Base-by-base conservation (phyloP, 2,888 invertebrate genomes). In the Phengaris arion region DNA sequence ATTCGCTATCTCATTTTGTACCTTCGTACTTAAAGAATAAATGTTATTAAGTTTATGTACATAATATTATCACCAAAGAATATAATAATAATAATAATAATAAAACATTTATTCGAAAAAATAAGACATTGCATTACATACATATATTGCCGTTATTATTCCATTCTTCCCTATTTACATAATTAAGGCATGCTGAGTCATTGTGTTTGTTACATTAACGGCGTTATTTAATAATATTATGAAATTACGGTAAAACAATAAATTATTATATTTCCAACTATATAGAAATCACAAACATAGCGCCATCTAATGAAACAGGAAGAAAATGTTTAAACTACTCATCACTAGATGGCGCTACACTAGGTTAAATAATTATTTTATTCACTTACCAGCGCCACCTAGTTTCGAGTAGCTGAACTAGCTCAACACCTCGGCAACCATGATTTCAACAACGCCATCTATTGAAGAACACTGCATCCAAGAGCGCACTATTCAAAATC, bases 401-500 rank as follows among this genome's bases (percentile, higher is more conserved):
- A 84, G 85, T 81, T 87, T 81, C 78, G 82, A 85, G 81, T 86
- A 85, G 91, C 84, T 22, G 80, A 86, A 89, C 82, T 80, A 84
- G 79, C 78, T 81, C 79, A 82, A 82, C 86, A 83, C 86, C 87
- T 88, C 83, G 78, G 76, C 81, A 86, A 83, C 89, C 85, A 88
- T 82, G 85, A 87, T 85, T 81, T 85, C 79, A 86, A 85, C 86
- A 89, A 83, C 89, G 90, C 89, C 89, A 91, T 90, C 92, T 92
- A 84, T 84, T 79, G 82, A 83, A 82, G 80, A 89, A 84, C 93
- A 93, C 93, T 93, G 93, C 93, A 93, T 93, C 93, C 93, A 92
- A 89, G 35, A 85, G 83, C 83, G 83, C 89, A 90, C 89, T 82
- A 85, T 84, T 83, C 82, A 46, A 81, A 83, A 83, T 83, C 86